Conservation (phyloP, 2,888 invertebrate species). For the Didymodactylos carnosus region DNA sequence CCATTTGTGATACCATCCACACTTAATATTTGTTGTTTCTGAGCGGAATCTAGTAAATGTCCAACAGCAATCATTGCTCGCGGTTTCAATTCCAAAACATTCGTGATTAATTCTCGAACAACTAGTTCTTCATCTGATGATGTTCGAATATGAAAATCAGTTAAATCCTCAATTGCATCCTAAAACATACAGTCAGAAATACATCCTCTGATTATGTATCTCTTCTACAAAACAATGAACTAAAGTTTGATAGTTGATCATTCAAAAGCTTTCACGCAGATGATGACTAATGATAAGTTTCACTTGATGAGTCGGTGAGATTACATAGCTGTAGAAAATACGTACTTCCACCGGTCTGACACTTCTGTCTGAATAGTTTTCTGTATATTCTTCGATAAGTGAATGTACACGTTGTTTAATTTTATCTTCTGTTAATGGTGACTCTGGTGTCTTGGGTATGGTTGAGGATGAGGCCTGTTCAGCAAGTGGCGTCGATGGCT, state of each 20-base stretch:
- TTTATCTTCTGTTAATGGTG: not conserved
- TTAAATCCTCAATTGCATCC: not conserved
- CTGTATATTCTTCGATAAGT: not conserved
- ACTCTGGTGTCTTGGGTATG: not conserved
- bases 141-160: not conserved
- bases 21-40: not conserved
- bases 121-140: not conserved
- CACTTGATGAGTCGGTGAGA: too few species aligned
- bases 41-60: not conserved
- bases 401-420: not conserved
- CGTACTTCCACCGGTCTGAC: not conserved
- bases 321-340: too few species aligned
- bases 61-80: not conserved
- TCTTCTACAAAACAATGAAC: not conserved
- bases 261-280: too few species aligned
- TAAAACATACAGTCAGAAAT: not conserved
- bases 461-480: not conserved
- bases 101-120: not conserved
- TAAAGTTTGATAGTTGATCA: too few species aligned
- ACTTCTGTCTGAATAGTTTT: not conserved
- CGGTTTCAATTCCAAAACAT: not conserved
- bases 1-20: not conserved
- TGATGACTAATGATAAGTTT: too few species aligned
- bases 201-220: not conserved
- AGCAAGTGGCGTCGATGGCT: not conserved